Evolutionary conservation across 2,888 invertebrate genomes (phyloP), one percentile per base, ranked within the genome.

Genomic region (Leucophenga montana): DNA sequence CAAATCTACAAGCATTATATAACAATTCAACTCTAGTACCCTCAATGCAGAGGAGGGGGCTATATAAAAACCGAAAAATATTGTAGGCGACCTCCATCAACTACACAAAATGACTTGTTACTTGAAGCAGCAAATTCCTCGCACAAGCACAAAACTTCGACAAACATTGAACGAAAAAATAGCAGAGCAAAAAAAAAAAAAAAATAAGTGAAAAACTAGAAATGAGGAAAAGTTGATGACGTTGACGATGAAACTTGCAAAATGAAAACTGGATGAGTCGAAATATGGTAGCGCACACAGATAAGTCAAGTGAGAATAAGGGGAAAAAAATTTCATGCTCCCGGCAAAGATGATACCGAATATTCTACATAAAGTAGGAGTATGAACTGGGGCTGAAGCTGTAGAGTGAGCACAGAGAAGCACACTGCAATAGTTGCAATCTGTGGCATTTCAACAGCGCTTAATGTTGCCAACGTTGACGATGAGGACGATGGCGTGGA

Each of bases 401-500:
- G 53, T 18, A 13, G 20, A 61, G n/a, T 22, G n/a, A 57, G 27
- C 22, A 27, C 14, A 8, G 9, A 39, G 9, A 8, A 39, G 11
- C 39, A 39, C 20, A 62, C 53, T 22, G 62, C 77, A 76, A 78
- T 82, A 80, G 80, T 82, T 80, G 82, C 82, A 80, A 80, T 82
- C 80, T 80, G 80, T 78, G 80, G 78, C 77, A 74, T 75, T 80
- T 79, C 78, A 81, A 78, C 82, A 78, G 70, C 80, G 80, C 80
- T 82, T 79, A 79, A 79, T 78, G 78, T 78, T 80, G 80, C 76
- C 80, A 79, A 77, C 80, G 79, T 33, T 39, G 31, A 61, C 39
- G 3, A 39, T 8, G 39, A 39, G 11, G 9, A 39, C 11, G 39
- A 39, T 39, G 39, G 8, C 33, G 33, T 8, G 3, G 39, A 39